phyloP scores from a whole-genome alignment of 2,113 vertebrate species.

The Peromyscus polionotus region DNA sequence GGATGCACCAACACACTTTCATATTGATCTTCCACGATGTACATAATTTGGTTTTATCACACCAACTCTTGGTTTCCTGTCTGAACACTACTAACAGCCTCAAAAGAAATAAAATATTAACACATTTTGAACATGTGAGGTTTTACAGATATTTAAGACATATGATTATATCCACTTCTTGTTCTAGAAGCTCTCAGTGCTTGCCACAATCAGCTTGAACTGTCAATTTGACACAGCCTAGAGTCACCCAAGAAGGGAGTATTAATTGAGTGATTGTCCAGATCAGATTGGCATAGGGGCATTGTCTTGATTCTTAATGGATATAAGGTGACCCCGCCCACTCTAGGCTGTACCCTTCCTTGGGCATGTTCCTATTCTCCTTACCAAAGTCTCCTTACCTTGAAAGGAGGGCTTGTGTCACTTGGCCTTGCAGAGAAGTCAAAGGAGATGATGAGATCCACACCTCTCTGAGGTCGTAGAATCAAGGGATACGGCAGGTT shows the following conservation, averaged over 20 bases:
- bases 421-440: constrained; percentile 97
- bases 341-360: not conserved
- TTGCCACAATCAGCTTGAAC: not conserved
- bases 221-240: not conserved
- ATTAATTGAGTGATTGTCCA: no score
- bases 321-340: not conserved
- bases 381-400: constrained; percentile 87
- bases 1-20: not conserved
- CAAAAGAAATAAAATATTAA: not conserved
- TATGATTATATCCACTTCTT: not conserved
- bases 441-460: constrained; percentile 98
- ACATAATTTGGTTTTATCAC: not conserved
- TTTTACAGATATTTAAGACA: not conserved
- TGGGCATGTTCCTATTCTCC: not conserved
- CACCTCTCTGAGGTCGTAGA: constrained; percentile 93
- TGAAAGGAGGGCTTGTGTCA: constrained; percentile 98
- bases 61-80: not conserved
- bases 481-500: constrained; percentile 97
- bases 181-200: not conserved
- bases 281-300: no score
- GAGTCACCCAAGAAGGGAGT: not conserved
- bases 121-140: not conserved
- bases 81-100: not conserved
- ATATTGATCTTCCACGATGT: not conserved
- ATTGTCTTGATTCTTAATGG: not conserved